Evolutionary conservation across 2,113 vertebrate genomes (phyloP).

Genomic region (Euleptes europaea): DNA sequence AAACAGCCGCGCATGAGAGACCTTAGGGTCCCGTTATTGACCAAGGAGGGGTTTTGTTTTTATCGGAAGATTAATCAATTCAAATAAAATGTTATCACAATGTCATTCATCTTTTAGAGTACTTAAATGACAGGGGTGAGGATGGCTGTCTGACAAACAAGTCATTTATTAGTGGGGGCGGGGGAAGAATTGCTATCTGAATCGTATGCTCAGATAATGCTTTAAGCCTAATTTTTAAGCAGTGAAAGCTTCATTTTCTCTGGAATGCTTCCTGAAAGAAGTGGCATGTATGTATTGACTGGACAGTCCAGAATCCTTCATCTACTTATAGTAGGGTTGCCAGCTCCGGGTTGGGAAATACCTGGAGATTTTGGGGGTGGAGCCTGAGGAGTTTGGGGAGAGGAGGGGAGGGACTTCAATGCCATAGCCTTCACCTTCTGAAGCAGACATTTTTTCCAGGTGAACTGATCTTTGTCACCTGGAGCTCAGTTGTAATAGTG

Average conservation of each 20-base stretch:
- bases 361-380: no score
- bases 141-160: neutral
- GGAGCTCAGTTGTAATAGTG: no score
- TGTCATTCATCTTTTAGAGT: neutral
- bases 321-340: neutral
- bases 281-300: neutral
- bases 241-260: neutral
- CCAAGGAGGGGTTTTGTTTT: neutral
- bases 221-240: neutral
- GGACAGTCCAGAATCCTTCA: constrained; percentile 9
- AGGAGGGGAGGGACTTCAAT: no score
- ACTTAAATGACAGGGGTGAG: neutral
- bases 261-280: neutral
- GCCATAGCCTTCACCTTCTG: no score
- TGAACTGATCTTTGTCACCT: no score
- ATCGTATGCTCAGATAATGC: neutral
- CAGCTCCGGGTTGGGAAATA: no score
- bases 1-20: no score
- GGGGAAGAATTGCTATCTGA: neutral
- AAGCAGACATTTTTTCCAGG: no score
- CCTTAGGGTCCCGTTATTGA: neutral
- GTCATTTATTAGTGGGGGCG: neutral
- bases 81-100: neutral
- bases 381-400: no score
- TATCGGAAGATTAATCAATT: neutral